phyloP scores from a whole-genome alignment of 2,113 vertebrate genomes.

The Scophthalmus maximus region DNA sequence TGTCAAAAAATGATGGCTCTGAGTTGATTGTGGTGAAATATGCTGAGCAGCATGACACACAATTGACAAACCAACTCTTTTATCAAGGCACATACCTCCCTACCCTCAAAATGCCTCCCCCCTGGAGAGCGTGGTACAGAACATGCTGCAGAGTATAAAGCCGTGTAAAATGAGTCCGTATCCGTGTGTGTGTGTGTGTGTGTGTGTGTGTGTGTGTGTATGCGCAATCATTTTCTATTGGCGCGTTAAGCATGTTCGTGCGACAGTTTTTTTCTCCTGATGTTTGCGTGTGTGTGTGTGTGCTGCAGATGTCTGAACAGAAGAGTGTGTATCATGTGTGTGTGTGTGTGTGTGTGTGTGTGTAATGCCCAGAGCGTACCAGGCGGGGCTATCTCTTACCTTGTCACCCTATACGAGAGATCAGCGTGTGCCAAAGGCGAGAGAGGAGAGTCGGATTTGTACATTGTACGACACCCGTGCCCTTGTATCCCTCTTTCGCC shows the following conservation, averaged over 20 bases:
- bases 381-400: constrained; percentile 50
- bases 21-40: constrained; percentile 32
- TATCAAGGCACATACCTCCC: constrained; percentile 40
- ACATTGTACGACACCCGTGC: constrained; percentile 37
- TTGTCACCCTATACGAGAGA: constrained; percentile 43
- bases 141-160: constrained; percentile 19
- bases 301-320: constrained; percentile 18
- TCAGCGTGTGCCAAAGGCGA: constrained; percentile 37
- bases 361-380: constrained; percentile 17
- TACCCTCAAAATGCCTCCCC: not conserved
- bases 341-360: constrained; percentile 9
- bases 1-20: constrained; percentile 35
- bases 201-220: constrained; percentile 1
- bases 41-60: constrained; percentile 38
- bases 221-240: constrained; percentile 28
- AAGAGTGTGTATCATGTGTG: not conserved
- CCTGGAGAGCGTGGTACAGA: constrained; percentile 8
- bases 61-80: constrained; percentile 34
- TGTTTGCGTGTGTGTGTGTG: not conserved
- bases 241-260: constrained; percentile 3
- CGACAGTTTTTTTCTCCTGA: not conserved
- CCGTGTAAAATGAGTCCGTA: constrained; percentile 42
- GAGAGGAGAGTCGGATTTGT: constrained; percentile 34
- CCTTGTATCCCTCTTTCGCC: constrained; percentile 16
- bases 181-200: constrained; percentile 24